Base-by-base conservation (phyloP, 2,888 invertebrate genomes). In the Nephrotoma flavescens region DNA sequence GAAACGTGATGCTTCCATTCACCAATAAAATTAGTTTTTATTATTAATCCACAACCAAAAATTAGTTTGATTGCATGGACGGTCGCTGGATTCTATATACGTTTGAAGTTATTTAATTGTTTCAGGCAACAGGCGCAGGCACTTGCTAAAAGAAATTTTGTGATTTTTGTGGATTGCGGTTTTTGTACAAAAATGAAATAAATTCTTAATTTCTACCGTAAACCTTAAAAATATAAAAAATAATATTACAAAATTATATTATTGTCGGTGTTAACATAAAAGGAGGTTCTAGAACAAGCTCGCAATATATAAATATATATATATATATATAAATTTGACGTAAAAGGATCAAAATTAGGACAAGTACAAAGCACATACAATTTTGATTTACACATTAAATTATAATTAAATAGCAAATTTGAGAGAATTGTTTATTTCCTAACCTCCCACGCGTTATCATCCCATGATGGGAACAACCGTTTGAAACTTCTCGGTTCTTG, bases 391-490 rank as follows among this genome's bases (percentile, higher is more conserved):
- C 15, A 42, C 84, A 42, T 84, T 41, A 83, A 57, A 57, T 15
- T 57, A 57, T 6, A 57, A 57, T 57, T 57, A 57, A 57, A 57
- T 57, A 57, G 7, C 15, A 7, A 15, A 57, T 7, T 2, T 71
- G 71, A n/a, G 71, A 71, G 31, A 71, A 71, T 19, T 31, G 31
- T 31, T 87, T 86, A 88, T 52, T 87, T 88, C 92, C 93, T 92
- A 89, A 95, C 95, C 90, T 93, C 92, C 95, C 95, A 95, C 91
- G 94, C 92, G 41, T 93, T 92, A 0, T 92, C 90, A 88, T 96
- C 94, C 97, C 97, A 97, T 1, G 91, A 90, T 0, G 95, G 94
- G 93, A 97, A 97, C 89, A 95, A 92, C 41, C 94, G 93, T 89
- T 94, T 96, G 92, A 97, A 97, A 45, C 94, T 93, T 3, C 93